Evolutionary conservation across 2,888 invertebrate species (phyloP).

Genomic region (Himalopsyche anomala): DNA sequence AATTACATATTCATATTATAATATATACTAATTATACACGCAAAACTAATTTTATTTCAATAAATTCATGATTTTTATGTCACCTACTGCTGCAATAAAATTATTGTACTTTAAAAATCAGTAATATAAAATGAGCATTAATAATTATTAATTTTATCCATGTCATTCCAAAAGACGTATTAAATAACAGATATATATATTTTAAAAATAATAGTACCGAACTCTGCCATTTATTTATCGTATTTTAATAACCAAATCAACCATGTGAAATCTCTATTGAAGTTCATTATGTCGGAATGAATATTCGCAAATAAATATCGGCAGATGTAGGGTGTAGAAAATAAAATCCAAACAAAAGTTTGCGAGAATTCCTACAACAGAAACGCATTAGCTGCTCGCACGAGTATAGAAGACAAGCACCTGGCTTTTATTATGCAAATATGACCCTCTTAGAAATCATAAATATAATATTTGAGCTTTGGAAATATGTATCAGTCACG

Average conservation of each 20-base stretch:
- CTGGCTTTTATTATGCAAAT: slow-evolving; percentile 56
- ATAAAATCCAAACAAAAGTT: slow-evolving; percentile 21
- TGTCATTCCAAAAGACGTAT: too few relatives aligned
- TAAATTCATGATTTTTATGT: too few relatives aligned
- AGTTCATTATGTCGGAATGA: not conserved
- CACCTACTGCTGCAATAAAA: too few relatives aligned
- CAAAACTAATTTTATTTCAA: too few relatives aligned
- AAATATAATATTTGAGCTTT: slow-evolving; percentile 30
- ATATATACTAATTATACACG: too few relatives aligned
- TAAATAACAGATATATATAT: too few relatives aligned
- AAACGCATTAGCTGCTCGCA: slow-evolving; percentile 34
- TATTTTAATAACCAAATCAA: not conserved
- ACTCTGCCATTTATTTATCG: not conserved
- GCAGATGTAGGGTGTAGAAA: slow-evolving; percentile 34
- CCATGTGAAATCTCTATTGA: not conserved
- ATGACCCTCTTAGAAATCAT: slow-evolving; percentile 37
- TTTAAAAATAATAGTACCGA: too few relatives aligned
- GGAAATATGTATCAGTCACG: slow-evolving; percentile 46
- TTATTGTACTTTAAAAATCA: too few relatives aligned
- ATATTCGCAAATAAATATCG: slow-evolving; percentile 24
- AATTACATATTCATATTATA: too few relatives aligned
- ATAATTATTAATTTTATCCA: too few relatives aligned
- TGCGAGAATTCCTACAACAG: not conserved
- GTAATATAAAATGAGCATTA: too few relatives aligned
- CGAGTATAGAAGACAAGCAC: slow-evolving; percentile 23